Evolutionary conservation across 2,113 vertebrate genomes (phyloP).

Genomic region (Ailuropoda melanoleuca): DNA sequence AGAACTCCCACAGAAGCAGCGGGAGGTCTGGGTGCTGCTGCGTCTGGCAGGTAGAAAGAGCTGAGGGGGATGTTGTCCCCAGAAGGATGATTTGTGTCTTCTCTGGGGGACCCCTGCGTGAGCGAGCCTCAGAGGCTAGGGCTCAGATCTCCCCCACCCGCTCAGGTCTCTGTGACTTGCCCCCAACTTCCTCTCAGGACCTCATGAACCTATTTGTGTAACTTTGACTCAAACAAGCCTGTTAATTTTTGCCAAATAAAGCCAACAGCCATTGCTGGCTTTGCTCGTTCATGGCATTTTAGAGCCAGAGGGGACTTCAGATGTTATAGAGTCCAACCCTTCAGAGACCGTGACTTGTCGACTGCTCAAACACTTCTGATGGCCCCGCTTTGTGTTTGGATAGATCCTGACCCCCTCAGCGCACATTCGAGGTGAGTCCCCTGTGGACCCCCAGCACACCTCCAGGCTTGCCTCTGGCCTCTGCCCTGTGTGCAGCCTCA

Average conservation of each 20-base stretch:
- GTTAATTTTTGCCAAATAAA: constrained; percentile 23
- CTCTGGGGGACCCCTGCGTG: accelerated
- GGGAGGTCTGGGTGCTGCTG: background rate
- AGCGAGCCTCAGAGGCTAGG: background rate
- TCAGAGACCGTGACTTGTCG: background rate
- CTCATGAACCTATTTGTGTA: background rate
- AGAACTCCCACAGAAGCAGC: background rate
- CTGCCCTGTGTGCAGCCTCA: background rate
- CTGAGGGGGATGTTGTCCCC: background rate
- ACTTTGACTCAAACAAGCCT: background rate
- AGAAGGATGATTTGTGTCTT: background rate
- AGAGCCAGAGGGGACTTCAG: background rate
- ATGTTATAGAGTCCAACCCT: background rate
- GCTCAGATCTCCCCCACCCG: background rate
- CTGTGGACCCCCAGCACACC: background rate
- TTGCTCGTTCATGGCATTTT: background rate
- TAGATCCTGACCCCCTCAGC: background rate
- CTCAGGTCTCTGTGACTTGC: background rate
- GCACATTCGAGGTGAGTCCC: background rate
- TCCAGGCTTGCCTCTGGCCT: background rate
- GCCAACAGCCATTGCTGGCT: background rate
- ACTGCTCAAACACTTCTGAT: background rate
- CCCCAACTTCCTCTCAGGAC: background rate
- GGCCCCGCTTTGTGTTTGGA: background rate
- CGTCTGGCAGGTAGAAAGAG: background rate